Evolutionary conservation across 2,797 vertebrate species (phyloP).

Genomic region (Arnoldichthys spilopterus): DNA sequence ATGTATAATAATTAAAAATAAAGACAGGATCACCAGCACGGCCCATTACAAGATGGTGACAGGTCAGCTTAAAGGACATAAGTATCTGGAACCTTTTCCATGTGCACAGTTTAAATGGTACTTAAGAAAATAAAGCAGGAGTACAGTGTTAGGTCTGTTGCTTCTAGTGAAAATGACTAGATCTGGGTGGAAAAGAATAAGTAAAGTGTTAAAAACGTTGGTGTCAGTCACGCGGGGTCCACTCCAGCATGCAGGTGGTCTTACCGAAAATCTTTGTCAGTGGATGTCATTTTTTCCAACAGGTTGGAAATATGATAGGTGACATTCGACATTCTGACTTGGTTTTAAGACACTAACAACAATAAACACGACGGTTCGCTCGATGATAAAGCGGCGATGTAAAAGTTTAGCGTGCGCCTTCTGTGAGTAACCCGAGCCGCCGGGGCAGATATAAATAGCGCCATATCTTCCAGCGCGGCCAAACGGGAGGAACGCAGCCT

Average conservation of each 20-base stretch:
- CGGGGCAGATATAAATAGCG: constrained; percentile 76
- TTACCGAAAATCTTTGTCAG: constrained; percentile 97
- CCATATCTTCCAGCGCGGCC: background rate
- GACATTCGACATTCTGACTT: constrained; percentile 82
- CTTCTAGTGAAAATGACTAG: background rate
- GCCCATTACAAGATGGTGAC: too few relatives aligned
- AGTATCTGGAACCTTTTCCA: too few relatives aligned
- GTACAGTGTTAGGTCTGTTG: background rate
- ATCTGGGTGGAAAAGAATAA: background rate
- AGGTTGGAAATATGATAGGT: constrained; percentile 93
- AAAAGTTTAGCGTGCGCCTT: too few relatives aligned
- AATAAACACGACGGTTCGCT: background rate
- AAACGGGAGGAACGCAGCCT: background rate
- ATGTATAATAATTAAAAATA: too few relatives aligned
- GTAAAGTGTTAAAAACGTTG: constrained; percentile 32
- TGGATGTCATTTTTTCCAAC: constrained; percentile 97
- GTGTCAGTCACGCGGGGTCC: constrained; percentile 60
- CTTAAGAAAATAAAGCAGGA: too few relatives aligned
- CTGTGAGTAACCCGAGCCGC: constrained; percentile 74
- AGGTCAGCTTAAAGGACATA: too few relatives aligned
- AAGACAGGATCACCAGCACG: too few relatives aligned
- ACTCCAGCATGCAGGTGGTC: constrained; percentile 51
- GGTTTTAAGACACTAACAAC: constrained; percentile 22
- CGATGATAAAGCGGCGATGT: too few relatives aligned
- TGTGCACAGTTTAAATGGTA: too few relatives aligned